Conservation (phyloP, 2,888 invertebrate species). For the Caradrina kadenii region DNA sequence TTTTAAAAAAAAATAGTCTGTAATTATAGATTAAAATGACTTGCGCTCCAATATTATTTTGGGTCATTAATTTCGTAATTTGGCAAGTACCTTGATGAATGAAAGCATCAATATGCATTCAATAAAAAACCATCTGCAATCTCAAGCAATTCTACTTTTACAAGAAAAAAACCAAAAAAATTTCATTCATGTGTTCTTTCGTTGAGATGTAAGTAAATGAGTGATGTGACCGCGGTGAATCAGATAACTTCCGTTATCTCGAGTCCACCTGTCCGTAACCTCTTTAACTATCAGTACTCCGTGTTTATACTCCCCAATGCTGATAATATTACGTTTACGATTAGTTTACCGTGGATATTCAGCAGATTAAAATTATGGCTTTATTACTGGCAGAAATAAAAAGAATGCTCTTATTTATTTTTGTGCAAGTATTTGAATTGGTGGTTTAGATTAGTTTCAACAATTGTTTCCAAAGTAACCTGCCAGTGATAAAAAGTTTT, state of each 20-base stretch:
- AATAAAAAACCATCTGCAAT: neutral
- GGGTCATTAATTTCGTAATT: too few species aligned
- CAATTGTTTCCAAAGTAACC: neutral
- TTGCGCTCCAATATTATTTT: too few species aligned
- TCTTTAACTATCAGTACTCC: conserved; percentile 38
- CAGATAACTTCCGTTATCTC: conserved; percentile 45
- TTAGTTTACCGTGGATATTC: conserved; percentile 5
- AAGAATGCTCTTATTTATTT: neutral
- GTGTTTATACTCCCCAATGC: neutral
- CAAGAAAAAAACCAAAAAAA: too few species aligned
- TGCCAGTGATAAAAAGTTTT: conserved; percentile 16
- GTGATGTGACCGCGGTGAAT: conserved; percentile 15
- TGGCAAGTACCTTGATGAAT: too few species aligned
- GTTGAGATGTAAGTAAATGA: neutral
- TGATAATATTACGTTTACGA: conserved; percentile 23
- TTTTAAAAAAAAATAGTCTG: too few species aligned
- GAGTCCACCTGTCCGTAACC: conserved; percentile 55
- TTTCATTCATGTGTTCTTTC: neutral
- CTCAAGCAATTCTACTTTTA: neutral
- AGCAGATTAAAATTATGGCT: neutral
- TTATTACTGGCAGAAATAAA: neutral
- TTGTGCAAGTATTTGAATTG: neutral
- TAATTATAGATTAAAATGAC: too few species aligned
- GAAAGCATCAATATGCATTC: too few species aligned
- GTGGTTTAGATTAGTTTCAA: neutral